Evolutionary conservation across 2,797 vertebrate species (phyloP).

Genomic region (Pterois miles): DNA sequence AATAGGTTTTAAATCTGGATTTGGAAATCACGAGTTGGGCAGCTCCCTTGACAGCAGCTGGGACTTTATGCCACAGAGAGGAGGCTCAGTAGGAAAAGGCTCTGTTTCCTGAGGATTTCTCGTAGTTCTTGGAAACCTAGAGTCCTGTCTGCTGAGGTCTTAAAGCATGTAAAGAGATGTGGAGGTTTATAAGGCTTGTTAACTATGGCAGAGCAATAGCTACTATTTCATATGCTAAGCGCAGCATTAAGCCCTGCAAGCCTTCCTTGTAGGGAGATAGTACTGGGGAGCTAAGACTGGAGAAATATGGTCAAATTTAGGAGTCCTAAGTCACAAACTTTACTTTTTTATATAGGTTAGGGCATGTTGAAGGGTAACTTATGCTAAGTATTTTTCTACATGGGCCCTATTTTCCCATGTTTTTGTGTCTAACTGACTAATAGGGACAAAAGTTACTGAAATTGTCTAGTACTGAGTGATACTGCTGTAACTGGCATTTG

Average conservation of each 20-base stretch:
- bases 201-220: not conserved
- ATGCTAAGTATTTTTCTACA: not conserved
- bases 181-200: slow-evolving; percentile 1
- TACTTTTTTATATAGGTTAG: slow-evolving; percentile 10
- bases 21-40: slow-evolving; percentile 28
- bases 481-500: too few species aligned
- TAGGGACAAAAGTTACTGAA: too few species aligned
- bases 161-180: not conserved
- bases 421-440: too few species aligned
- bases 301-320: not conserved
- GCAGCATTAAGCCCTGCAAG: not conserved
- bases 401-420: not conserved
- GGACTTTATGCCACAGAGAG: slow-evolving; percentile 9
- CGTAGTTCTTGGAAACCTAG: slow-evolving; percentile 9
- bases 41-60: slow-evolving; percentile 31
- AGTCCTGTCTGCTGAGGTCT: not conserved
- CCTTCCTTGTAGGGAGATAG: not conserved
- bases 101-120: slow-evolving; percentile 20
- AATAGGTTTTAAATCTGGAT: slow-evolving; percentile 42
- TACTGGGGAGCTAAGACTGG: not conserved
- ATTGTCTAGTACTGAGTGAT: too few species aligned
- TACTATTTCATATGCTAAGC: not conserved
- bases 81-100: not conserved
- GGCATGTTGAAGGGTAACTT: not conserved
- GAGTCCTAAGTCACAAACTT: not conserved